A percentile compares a stretch with the other conserved stretches of the same genome.
Conservation (phyloP, 2,113 vertebrate species). For the Pungitius pungitius region DNA sequence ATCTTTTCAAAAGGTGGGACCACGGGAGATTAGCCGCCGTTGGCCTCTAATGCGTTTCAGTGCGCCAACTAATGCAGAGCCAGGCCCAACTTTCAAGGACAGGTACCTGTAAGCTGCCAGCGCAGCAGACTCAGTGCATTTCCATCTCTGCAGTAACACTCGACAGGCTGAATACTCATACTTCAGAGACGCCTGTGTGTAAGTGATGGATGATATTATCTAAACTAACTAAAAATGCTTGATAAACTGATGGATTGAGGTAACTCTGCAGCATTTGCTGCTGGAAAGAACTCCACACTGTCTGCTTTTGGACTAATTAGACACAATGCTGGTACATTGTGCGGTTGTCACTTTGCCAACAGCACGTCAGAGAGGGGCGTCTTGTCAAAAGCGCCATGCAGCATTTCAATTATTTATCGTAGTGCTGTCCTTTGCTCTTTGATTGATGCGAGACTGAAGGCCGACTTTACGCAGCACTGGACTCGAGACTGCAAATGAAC, state of each 20-base stretch:
- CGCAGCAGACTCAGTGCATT: constrained; percentile 54
- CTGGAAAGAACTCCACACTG: constrained; percentile 52
- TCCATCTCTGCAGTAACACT: constrained; percentile 38
- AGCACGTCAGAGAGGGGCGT: constrained; percentile 41
- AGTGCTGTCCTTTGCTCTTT: constrained; percentile 63
- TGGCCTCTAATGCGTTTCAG: constrained; percentile 63
- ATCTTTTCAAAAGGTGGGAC: constrained; percentile 67
- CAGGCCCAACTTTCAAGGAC: constrained; percentile 66
- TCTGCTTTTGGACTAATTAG: constrained; percentile 67
- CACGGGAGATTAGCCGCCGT: constrained; percentile 55
- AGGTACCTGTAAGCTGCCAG: constrained; percentile 54
- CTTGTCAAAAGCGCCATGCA: constrained; percentile 56
- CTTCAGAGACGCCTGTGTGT: constrained; percentile 1
- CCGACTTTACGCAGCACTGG: constrained; percentile 42
- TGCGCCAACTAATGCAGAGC: constrained; percentile 62
- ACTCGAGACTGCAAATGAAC: constrained; percentile 5
- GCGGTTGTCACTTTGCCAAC: constrained; percentile 56
- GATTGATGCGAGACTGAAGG: constrained; percentile 61
- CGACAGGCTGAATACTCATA: constrained; percentile 32
- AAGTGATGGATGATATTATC: background rate
- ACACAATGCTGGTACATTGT: constrained; percentile 46
- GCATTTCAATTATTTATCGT: constrained; percentile 66
- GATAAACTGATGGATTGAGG: constrained; percentile 28
- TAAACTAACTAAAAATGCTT: no score
- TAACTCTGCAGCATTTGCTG: constrained; percentile 40